Evolutionary conservation across 2,113 vertebrate genomes (phyloP), one percentile per base, ranked within the genome.

Genomic region (Heterochromis multidens): DNA sequence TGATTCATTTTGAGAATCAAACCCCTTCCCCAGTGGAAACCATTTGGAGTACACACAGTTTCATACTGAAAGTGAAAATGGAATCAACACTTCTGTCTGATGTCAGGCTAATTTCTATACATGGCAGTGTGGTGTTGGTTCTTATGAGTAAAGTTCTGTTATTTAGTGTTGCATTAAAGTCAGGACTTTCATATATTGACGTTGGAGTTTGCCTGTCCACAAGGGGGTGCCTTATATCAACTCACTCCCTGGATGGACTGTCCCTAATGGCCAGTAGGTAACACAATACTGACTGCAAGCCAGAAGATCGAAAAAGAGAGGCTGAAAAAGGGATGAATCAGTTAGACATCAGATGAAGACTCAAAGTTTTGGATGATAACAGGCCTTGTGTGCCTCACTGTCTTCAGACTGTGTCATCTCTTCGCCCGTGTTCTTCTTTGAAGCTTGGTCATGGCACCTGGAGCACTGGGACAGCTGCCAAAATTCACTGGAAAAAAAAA

Each of bases 181-280:
- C 21, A 46, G 6, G 31, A 21, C 3, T 27, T 77, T 31, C 14
- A 67, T 56, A 3, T 59, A 11, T 31, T 79, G 57, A 37, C 17
- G 33, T 74, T 52, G 27, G 83, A 23, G 52, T 65, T 19, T 80
- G 65, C 83, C 56, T 85, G 85, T 88, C 93, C 94, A 93, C 93
- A 84, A 94, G 91, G 88, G 92, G 93, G 93, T 84, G 86, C 59
- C 67, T 91, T 31, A 81, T 60, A 63, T 86, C 87, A 78, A 21
- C 27, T 2, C 62, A 78, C 63, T 37, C 29, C 29, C 33, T 52
- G 60, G 58, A 56, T 60, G 80, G 57, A 54, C 80, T 37, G 59
- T 80, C 91, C 70, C 83, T 81, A 65, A 77, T 76, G 87, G 37
- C 62, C 61, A 31, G 77, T 29, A 23, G 61, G 70, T 82, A 88